Evolutionary conservation across 2,113 vertebrate genomes (phyloP), one percentile per base, ranked within the genome.

Genomic region (Echinops telfairi): DNA sequence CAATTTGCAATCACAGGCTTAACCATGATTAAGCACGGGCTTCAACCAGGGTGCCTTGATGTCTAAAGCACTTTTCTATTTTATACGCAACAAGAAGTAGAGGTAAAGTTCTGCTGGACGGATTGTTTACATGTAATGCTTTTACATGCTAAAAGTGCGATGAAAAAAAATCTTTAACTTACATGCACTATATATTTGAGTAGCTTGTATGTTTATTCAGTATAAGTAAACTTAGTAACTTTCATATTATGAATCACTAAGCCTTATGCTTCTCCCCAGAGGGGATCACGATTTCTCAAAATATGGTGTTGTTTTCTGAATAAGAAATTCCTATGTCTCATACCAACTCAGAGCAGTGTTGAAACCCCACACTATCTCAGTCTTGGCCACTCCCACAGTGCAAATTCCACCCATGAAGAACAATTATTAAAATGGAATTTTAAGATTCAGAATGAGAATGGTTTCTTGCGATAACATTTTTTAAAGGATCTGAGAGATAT

Each of bases 241-340:
- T 92, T 91, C 89, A 89, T 79, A 94, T 81, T 89, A 83, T 97
- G 91, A 96, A 94, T 95, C 95, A 96, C 90, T 88, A 83, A 94
- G 88, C 95, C 95, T 89, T 95, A 94, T 96, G 96, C 83, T 95
- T 97, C 76, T 68, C 78, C 60, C 82, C 88, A 91, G 89, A 96
- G 80, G 58, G n/a, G 78, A 94, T 86, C 86, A 91, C n/a, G 76
- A 91, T 93, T 95, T 96, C 93, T 96, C 91, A 93, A 96, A 96
- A 90, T 94, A 90, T 66, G 95, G 76, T 73, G 94, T 94, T 97
- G 94, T 96, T 96, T 96, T 94, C 95, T 95, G 95, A 96, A 92
- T 96, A 89, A 89, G 94, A 95, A 83, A 89, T 92, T 94, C 91
- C 94, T 94, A 87, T 95, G 86, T 95, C 92, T 96, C 92, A 94